These are phyloP conservation scores for Platypus cylindrus DNA, from an alignment of 2,888 invertebrate genomes.

Conservation along the genomic window DNA sequence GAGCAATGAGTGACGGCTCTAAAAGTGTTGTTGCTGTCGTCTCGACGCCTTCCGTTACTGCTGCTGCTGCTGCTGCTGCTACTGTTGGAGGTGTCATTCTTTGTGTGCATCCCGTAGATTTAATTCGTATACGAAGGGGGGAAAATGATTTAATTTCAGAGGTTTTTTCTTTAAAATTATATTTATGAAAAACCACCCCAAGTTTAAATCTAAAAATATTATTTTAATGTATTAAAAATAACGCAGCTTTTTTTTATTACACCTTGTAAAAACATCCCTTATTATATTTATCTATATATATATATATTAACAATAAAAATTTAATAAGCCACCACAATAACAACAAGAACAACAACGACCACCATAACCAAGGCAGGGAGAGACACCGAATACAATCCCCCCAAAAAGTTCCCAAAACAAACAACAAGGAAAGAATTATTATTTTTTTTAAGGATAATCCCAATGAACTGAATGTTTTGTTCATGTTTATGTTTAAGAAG, in stretches of 20 bases:
- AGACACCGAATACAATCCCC: constrained; percentile 26
- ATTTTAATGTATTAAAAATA: constrained; percentile 13
- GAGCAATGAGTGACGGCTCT: too few species aligned
- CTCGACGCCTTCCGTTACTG: neutral
- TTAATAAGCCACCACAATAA: too few species aligned
- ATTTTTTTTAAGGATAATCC: constrained; percentile 14
- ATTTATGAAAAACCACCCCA: too few species aligned
- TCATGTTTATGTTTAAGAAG: constrained; percentile 11
- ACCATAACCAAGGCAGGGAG: too few species aligned
- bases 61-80: neutral
- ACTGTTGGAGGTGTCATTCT: neutral
- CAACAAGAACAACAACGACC: too few species aligned
- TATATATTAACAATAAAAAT: constrained; percentile 26
- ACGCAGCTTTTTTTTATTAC: constrained; percentile 23
- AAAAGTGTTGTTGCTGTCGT: neutral
- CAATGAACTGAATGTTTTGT: constrained; percentile 6
- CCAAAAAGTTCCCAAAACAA: constrained; percentile 15
- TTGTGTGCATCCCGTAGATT: constrained; percentile 11
- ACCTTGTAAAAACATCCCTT: constrained; percentile 34
- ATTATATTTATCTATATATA: constrained; percentile 27
- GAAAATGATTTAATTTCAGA: too few species aligned
- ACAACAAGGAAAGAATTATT: too few species aligned
- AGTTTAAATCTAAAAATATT: too few species aligned
- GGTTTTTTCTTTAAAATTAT: too few species aligned
- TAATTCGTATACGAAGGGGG: too few species aligned